Base-by-base conservation (phyloP, 2,113 vertebrate species). In the Onychostoma macrolepis region DNA sequence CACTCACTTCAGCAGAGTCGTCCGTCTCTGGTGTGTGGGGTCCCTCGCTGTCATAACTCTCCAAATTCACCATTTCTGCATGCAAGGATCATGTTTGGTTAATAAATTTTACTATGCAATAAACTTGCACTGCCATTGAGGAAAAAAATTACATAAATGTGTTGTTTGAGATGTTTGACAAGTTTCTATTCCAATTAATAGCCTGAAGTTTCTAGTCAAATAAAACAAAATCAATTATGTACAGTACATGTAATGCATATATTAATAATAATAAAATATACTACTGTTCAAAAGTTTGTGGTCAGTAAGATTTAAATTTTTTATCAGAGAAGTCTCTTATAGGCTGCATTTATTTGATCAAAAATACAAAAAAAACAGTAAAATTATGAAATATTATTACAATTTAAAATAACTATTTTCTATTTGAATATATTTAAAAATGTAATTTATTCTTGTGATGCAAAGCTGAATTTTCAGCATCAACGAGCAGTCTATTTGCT, bases 11-110 rank as follows among this genome's bases (percentile, higher is more conserved):
- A 0, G 95, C 93, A 2, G 96, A 95, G 87, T 98, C 97, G 3
- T 97, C 97, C 0, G 95, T 95, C 93, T 99, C 97, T 0, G 97
- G 97, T 0, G 97, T 97, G 83, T 97, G 96, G 36, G 96, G 96
- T 83, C 96, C 96, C 4, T 96, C 96, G 0, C 96, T 97, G 93
- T 98, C 96, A 2, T 96, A 97, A 87, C 96, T 97, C 89, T 99
- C 97, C 58, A 96, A 92, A n/a, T 95, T 95, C 58, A 94, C 95
- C 87, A 98, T 96, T 6, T 99, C 97, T 99, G 93, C 12, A 61
- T 28, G 78, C 80, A 88, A 85, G 86, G 77, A 89, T 33, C 28
- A n/a, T 17, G 61, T 17, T 53, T 53, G 17, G 28, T 71, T 63
- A 71, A 11, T 36, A 8, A 0, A 24, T 45, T 3, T 4, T 10